Evolutionary conservation across 2,888 invertebrate species (phyloP), one percentile per base, ranked within the genome.

Genomic region (Microctonus brassicae): DNA sequence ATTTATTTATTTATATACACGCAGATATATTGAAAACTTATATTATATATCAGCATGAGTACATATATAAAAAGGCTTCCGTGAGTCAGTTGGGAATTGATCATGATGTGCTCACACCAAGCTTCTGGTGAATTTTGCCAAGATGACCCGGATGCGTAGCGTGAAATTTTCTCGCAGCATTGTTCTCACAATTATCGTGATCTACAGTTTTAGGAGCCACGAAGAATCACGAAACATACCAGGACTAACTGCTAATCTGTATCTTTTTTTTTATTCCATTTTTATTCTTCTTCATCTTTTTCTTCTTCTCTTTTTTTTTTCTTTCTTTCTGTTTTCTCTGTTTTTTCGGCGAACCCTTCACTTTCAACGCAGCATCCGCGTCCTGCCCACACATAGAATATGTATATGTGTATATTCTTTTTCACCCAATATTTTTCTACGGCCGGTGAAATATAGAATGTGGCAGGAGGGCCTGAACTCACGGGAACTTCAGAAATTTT

Each of bases 111-210:
- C 33, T 20, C 36, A 26, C n/a, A n/a, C n/a, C 10, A 24, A 26
- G 69, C 62, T 69, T 69, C 69, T 60, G 60, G 24, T 47, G 53
- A 65, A 70, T 58, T 47, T 58, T 22, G 63, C 17, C 13, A 57
- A 13, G 63, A 57, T 63, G 72, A 68, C 62, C 72, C 62, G 69
- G 70, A 70, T 63, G 80, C 78, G 78, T 79, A 84, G 82, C 83
- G 83, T 83, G 82, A 84, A 85, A 83, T 85, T 81, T 82, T 74
- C 80, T 81, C 79, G 81, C 82, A 80, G 85, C 82, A 87, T 86
- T 87, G 86, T 87, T 87, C 86, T 87, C 86, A 87, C 86, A 87
- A 87, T 87, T 87, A 87, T 86, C 86, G 82, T 85, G 86, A 86
- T 86, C 86, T 87, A 86, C 84, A 82, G 85, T 63, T 76, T 77